phyloP scores from a whole-genome alignment of 2,888 invertebrate genomes.

The Heliconius ethilla region DNA sequence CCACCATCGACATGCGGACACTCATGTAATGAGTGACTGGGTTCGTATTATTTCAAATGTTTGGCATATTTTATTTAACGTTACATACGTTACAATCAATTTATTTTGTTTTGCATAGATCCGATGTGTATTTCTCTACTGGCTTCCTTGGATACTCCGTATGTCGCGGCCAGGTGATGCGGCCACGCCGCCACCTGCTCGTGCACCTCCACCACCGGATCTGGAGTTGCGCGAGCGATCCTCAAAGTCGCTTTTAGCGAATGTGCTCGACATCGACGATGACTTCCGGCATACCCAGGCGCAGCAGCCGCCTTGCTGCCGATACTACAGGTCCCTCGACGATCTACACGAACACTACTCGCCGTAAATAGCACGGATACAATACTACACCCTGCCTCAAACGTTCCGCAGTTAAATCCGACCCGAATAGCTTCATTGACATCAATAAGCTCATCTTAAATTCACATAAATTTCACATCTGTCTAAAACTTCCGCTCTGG shows the following conservation, averaged over 20 bases:
- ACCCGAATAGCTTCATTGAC: conserved; percentile 67
- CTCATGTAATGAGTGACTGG: conserved; percentile 98
- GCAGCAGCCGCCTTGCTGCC: conserved; percentile 87
- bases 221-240: conserved; percentile 94
- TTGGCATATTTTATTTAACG: neutral
- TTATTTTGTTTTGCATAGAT: conserved; percentile 79
- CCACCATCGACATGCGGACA: conserved; percentile 98
- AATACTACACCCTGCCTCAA: conserved; percentile 78
- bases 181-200: conserved; percentile 83
- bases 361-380: conserved; percentile 82
- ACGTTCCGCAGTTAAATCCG: conserved; percentile 76
- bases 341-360: conserved; percentile 83
- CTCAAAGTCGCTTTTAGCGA: conserved; percentile 96
- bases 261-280: conserved; percentile 98
- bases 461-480: conserved; percentile 50
- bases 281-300: conserved; percentile 93
- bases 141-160: conserved; percentile 97
- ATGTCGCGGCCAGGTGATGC: conserved; percentile 91
- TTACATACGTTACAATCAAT: neutral
- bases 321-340: conserved; percentile 88
- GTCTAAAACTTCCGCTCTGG: conserved; percentile 56
- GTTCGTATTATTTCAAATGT: conserved; percentile 79
- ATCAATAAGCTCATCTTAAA: conserved; percentile 52
- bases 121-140: conserved; percentile 95
- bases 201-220: conserved; percentile 90